phyloP scores from a whole-genome alignment of 2,888 invertebrate species.

The Chaitophorus viminalis region DNA sequence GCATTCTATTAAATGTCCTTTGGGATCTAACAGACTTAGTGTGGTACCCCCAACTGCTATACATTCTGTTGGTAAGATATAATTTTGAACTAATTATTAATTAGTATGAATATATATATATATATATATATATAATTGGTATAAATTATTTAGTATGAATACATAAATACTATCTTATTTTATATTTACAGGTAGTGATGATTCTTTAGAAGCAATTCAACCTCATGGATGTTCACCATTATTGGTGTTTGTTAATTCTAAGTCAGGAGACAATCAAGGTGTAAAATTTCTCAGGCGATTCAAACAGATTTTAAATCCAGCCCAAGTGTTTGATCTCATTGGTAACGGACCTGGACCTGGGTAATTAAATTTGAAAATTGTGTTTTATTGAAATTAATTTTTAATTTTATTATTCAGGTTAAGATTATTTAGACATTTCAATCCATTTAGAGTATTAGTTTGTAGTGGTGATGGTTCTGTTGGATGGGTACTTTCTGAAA shows the following conservation, averaged over 20 bases:
- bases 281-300: conserved; percentile 94
- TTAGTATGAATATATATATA: background rate
- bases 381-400: background rate
- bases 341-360: conserved; percentile 84
- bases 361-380: conserved; percentile 68
- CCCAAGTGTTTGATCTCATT: conserved; percentile 97
- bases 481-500: conserved; percentile 96
- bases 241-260: conserved; percentile 96
- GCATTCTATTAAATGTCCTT: conserved; percentile 81
- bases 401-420: conserved; percentile 70
- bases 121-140: too few relatives aligned
- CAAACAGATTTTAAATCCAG: conserved; percentile 94
- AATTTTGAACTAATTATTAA: conserved; percentile 8
- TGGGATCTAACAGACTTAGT: conserved; percentile 89
- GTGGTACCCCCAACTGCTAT: conserved; percentile 94
- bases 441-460: conserved; percentile 93
- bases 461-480: conserved; percentile 98
- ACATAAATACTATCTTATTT: conserved; percentile 1
- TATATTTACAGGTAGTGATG: conserved; percentile 75
- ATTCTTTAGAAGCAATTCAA: conserved; percentile 89
- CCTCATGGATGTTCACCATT: conserved; percentile 79
- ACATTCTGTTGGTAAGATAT: conserved; percentile 78
- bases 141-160: background rate
- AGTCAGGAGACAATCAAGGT: conserved; percentile 98
- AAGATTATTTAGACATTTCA: conserved; percentile 91